phyloP scores from a whole-genome alignment of 2,113 vertebrate genomes.

The Apus apus region DNA sequence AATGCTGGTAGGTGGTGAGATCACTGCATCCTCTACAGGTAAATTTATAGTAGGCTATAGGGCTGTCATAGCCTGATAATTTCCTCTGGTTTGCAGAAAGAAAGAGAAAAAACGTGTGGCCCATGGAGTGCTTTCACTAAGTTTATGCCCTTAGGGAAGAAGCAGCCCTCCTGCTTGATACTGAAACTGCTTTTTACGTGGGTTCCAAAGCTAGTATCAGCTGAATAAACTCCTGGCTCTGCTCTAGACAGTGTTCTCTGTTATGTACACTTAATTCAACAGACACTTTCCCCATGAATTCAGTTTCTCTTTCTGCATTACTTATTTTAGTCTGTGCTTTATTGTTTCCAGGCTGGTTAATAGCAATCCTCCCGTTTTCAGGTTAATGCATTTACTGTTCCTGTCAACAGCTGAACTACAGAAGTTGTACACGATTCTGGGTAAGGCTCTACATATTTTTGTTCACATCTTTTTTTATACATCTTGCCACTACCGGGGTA shows the following conservation, averaged over 20 bases:
- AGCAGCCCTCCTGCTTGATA: neutral
- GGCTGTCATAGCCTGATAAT: neutral
- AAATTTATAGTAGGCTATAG: neutral
- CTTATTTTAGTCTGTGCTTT: neutral
- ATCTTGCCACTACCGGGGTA: neutral
- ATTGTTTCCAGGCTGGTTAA: neutral
- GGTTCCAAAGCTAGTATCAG: neutral
- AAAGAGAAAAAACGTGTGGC: neutral
- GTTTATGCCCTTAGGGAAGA: neutral
- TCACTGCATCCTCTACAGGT: too few relatives aligned
- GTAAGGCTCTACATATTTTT: neutral
- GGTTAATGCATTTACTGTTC: neutral
- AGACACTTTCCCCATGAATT: neutral
- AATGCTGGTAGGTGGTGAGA: neutral
- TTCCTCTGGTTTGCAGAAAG: neutral
- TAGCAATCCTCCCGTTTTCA: neutral
- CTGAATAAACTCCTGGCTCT: neutral
- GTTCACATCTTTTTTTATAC: too few relatives aligned
- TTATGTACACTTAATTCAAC: neutral
- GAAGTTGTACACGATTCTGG: neutral
- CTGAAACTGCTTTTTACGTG: neutral
- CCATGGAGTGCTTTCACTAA: neutral
- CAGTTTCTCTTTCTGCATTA: neutral
- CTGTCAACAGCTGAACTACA: neutral
- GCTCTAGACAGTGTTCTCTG: neutral